These are phyloP conservation scores for Bombus sylvicola DNA, from an alignment of 1,140 invertebrate species.

Conservation along the genomic window DNA sequence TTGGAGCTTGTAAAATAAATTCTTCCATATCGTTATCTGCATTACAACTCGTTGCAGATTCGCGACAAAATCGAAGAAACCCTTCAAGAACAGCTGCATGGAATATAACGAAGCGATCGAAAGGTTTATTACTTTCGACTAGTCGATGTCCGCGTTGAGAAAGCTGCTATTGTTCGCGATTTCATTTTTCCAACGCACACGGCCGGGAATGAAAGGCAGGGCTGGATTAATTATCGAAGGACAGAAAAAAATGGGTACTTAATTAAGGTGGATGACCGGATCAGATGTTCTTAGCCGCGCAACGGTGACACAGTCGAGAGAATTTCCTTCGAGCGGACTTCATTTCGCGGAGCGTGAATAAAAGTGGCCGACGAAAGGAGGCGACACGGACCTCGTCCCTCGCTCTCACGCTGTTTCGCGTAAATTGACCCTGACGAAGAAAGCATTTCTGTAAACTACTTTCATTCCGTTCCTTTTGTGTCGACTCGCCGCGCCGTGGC, in stretches of 20 bases:
- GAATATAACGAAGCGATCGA: not conserved
- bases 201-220: not conserved
- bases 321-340: constrained; percentile 27
- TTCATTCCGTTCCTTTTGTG: constrained; percentile 40
- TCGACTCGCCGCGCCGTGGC: constrained; percentile 1
- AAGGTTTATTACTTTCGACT: not conserved
- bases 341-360: constrained; percentile 38
- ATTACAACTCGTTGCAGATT: no score
- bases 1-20: not conserved
- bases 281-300: constrained; percentile 26
- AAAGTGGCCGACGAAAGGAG: constrained; percentile 16
- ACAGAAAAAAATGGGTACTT: constrained; percentile 6
- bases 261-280: constrained; percentile 38
- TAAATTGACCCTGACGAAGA: constrained; percentile 63
- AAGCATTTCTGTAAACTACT: constrained; percentile 63
- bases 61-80: not conserved
- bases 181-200: not conserved
- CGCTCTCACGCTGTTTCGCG: constrained; percentile 41
- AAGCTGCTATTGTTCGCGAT: not conserved
- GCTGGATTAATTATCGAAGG: constrained; percentile 4
- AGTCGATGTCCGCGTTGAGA: not conserved
- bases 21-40: not conserved
- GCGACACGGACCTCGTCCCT: not conserved
- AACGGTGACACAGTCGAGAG: constrained; percentile 26
- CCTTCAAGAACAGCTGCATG: no score